Evolutionary conservation across 2,888 invertebrate genomes (phyloP), one percentile per base, ranked within the genome.

Genomic region (Caprella mutica): DNA sequence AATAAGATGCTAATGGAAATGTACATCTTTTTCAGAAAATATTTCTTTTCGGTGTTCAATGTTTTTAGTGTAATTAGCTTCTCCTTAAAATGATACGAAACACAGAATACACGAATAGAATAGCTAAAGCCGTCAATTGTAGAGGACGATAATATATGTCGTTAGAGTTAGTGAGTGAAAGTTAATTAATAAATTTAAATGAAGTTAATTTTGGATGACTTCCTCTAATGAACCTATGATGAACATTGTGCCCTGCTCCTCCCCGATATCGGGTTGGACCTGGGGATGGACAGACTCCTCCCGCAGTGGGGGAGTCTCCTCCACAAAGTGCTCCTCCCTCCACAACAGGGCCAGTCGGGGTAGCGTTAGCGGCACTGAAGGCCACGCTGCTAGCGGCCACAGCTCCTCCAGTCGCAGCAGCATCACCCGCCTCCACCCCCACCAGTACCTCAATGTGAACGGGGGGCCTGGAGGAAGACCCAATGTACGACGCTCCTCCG

Each of bases 371-470:
- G 38, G 52, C 1, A 38, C 40, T 3, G 40, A 38, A 19, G 33
- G 23, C n/a, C 52, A 35, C 26, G 24, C 23, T 19, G 26, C 38
- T n/a, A 8, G 9, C 2, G 17, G 21, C 3, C 44, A n/a, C 44
- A 2, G 8, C 8, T 6, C 2, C 21, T 19, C 35, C 39, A 52
- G 38, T 23, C 30, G 33, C 35, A 52, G 39, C 26, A 52, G 39
- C 26, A 51, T 38, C 35, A 35, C 51, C 2, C 51, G 46, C 17
- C 30, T 46, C 14, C 51, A 51, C 38, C 51, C 33, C n/a, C 33
- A 33, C 33, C 51, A 51, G 35, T 51, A 33, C 38, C 38, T 51
- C 35, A 9, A 12, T 12, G 8, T 12, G 17, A 24, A n/a, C 24
- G 46, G 29, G 6, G 46, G 46, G 4, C 46, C 46, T 2, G 46